phyloP scores from a whole-genome alignment of 1,140 invertebrate species.

The Bombus superbus region DNA sequence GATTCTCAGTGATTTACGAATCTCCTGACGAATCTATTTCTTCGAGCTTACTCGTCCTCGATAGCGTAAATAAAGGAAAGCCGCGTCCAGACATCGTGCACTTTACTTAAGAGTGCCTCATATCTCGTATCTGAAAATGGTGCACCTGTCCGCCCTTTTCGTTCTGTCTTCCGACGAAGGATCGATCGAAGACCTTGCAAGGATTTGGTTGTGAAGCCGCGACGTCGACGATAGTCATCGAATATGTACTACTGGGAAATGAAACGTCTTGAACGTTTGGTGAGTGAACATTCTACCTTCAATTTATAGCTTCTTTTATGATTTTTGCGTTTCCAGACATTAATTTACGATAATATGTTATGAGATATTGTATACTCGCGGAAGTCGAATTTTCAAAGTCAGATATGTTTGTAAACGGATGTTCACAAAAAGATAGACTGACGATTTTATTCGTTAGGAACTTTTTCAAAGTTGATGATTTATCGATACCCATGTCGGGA shows the following conservation, averaged over 20 bases:
- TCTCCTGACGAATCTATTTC: slow-evolving; percentile 21
- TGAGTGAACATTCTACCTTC: slow-evolving; percentile 13
- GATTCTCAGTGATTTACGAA: slow-evolving; percentile 57
- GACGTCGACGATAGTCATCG: not conserved
- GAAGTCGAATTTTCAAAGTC: too few species aligned
- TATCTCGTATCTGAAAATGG: slow-evolving; percentile 38
- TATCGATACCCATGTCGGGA: not conserved
- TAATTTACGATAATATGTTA: not conserved
- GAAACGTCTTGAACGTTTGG: not conserved
- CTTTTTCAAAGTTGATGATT: not conserved
- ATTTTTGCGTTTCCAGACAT: not conserved
- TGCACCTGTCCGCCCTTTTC: slow-evolving; percentile 31
- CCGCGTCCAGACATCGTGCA: slow-evolving; percentile 33
- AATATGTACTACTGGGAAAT: not conserved
- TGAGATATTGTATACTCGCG: too few species aligned
- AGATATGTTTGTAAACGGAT: not conserved
- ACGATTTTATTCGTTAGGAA: not conserved
- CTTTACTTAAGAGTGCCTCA: slow-evolving; percentile 45
- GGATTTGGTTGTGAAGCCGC: slow-evolving; percentile 4
- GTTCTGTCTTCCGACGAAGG: not conserved
- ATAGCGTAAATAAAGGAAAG: slow-evolving; percentile 1
- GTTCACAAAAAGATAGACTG: not conserved
- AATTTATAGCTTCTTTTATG: not conserved
- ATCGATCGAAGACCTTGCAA: slow-evolving; percentile 48
- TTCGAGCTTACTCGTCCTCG: not conserved